Percentiles rank a stretch among this genome's conserved stretches.
Evolutionary conservation across 1,140 invertebrate species (phyloP).

Genomic region (Sinella curviseta): DNA sequence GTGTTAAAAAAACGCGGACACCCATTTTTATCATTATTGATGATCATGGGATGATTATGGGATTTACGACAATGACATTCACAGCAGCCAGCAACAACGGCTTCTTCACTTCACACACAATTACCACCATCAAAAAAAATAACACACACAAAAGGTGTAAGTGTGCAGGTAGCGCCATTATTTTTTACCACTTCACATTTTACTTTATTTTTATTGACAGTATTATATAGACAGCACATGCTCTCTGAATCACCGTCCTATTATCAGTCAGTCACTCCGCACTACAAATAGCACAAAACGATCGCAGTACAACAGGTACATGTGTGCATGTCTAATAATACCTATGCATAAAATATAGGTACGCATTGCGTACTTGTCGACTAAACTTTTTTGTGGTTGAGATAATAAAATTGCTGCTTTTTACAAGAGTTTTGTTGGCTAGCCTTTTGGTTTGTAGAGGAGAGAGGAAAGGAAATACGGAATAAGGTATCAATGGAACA

Average conservation of each 20-base stretch:
- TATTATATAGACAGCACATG: no score
- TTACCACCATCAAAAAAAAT: not conserved
- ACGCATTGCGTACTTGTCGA: not conserved
- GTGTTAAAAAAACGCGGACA: no score
- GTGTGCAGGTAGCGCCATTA: no score
- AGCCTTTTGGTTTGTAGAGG: not conserved
- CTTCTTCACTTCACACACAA: not conserved
- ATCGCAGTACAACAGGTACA: no score
- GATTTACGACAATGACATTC: slow-evolving; percentile 14
- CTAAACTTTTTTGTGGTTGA: not conserved
- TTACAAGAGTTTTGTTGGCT: not conserved
- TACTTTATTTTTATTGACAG: no score
- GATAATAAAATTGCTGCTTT: not conserved
- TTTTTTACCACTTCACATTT: no score
- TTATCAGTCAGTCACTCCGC: no score
- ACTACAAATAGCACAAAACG: no score
- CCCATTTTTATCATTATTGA: not conserved
- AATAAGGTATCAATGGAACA: not conserved
- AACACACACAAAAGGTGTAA: no score
- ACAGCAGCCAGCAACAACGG: not conserved
- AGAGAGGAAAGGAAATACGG: not conserved
- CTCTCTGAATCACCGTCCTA: no score
- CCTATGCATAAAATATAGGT: no score
- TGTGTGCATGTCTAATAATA: no score
- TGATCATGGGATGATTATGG: not conserved